A percentile compares a stretch with the other conserved stretches of the same genome.
phyloP scores from a whole-genome alignment of 2,797 vertebrate species.

The Carcharodon carcharias region DNA sequence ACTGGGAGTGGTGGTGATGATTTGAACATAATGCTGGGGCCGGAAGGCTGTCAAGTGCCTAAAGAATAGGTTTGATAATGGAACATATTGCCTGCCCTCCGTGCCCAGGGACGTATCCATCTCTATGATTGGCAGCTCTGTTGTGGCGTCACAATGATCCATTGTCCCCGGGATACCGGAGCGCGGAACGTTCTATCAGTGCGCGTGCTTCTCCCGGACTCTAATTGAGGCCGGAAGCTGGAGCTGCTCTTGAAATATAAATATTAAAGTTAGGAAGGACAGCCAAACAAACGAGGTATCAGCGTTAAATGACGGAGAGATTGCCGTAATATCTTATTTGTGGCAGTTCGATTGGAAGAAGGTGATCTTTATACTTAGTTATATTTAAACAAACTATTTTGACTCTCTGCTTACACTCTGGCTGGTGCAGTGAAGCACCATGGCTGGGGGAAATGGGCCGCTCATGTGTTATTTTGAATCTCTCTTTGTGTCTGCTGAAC shows the following conservation, averaged over 20 bases:
- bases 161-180: neutral
- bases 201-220: neutral
- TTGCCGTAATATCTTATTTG: neutral
- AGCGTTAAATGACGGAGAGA: neutral
- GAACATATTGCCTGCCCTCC: too few species aligned
- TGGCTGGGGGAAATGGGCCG: neutral
- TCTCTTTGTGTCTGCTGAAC: neutral
- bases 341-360: neutral
- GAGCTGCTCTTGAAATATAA: neutral
- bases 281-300: neutral
- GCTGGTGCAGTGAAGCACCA: neutral
- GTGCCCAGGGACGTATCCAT: too few species aligned
- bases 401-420: neutral
- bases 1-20: neutral
- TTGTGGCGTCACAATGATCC: neutral
- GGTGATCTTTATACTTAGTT: neutral
- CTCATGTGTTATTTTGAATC: neutral
- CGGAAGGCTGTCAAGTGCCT: neutral
- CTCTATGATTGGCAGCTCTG: neutral
- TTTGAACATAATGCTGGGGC: neutral
- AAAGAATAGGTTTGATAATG: neutral
- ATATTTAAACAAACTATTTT: neutral
- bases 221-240: neutral
- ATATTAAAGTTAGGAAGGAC: neutral
- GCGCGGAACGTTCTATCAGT: neutral